phyloP scores from a whole-genome alignment of 2,797 vertebrate species.

The Notamacropus eugenii region DNA sequence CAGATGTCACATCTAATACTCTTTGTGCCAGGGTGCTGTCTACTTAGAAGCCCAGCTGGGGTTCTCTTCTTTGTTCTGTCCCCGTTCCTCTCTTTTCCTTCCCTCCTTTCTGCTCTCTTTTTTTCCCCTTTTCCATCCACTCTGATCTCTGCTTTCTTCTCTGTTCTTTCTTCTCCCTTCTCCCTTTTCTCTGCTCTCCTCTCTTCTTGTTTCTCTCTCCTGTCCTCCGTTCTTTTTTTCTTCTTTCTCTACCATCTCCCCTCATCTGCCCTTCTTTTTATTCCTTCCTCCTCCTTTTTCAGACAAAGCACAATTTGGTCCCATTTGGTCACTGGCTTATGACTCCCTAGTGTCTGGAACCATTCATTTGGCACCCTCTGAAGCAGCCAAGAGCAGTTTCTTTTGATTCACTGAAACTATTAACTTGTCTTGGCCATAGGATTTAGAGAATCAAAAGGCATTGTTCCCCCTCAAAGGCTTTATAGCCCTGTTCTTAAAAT shows the following conservation, averaged over 20 bases:
- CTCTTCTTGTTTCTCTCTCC: not conserved
- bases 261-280: not conserved
- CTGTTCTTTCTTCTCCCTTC: not conserved
- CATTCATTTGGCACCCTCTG: constrained; percentile 70
- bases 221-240: not conserved
- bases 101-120: not conserved
- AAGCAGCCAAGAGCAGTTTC: constrained; percentile 67
- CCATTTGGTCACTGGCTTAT: constrained; percentile 17
- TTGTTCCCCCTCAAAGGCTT: constrained; percentile 30
- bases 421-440: constrained; percentile 50
- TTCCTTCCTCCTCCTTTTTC: not conserved
- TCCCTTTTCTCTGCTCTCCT: not conserved
- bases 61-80: not conserved
- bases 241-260: not conserved
- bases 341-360: constrained; percentile 78
- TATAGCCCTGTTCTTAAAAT: not conserved
- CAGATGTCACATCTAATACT: not conserved
- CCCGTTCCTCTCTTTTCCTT: not conserved
- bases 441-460: not conserved
- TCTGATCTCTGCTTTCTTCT: not conserved
- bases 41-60: not conserved
- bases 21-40: not conserved
- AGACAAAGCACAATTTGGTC: not conserved
- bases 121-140: not conserved
- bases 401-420: constrained; percentile 74